A percentile compares a stretch with the other conserved stretches of the same genome.
phyloP scores from a whole-genome alignment of 2,797 vertebrate species.

The Muscicapa striata region DNA sequence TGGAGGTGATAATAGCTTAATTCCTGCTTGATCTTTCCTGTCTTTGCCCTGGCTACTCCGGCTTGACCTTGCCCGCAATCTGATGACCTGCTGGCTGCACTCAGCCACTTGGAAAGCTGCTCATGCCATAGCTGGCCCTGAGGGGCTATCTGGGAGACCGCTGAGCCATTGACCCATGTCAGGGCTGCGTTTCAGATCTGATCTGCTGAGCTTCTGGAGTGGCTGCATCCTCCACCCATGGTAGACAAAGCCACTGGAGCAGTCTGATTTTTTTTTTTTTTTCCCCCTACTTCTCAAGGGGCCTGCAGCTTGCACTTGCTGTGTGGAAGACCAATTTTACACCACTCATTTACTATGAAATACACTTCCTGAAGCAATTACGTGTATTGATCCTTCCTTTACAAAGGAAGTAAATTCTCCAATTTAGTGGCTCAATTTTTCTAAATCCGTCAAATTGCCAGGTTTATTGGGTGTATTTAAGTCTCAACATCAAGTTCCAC shows the following conservation, averaged over 20 bases:
- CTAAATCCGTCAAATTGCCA: background rate
- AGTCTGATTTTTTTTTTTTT: constrained; percentile 22
- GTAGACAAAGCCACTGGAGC: constrained; percentile 76
- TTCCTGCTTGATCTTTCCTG: constrained; percentile 87
- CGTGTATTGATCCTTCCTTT: constrained; percentile 35
- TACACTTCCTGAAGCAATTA: constrained; percentile 67
- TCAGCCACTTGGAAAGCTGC: constrained; percentile 78
- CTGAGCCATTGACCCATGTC: constrained; percentile 92
- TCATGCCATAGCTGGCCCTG: constrained; percentile 78
- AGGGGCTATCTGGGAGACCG: constrained; percentile 81
- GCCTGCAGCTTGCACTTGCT: constrained; percentile 45
- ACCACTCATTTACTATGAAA: constrained; percentile 54
- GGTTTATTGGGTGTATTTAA: constrained; percentile 10
- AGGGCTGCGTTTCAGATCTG: constrained; percentile 87
- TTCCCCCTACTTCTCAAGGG: constrained; percentile 52
- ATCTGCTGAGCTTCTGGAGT: constrained; percentile 85
- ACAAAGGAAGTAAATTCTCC: constrained; percentile 30
- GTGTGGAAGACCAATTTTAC: constrained; percentile 45
- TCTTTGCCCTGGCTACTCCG: constrained; percentile 86
- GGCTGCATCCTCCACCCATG: constrained; percentile 73
- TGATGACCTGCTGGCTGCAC: constrained; percentile 86
- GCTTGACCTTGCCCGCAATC: constrained; percentile 88
- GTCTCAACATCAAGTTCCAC: constrained; percentile 38
- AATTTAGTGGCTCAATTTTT: constrained; percentile 19
- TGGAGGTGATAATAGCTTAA: constrained; percentile 91